phyloP scores from a whole-genome alignment of 2,797 vertebrate species.

The Lophotriccus pileatus region DNA sequence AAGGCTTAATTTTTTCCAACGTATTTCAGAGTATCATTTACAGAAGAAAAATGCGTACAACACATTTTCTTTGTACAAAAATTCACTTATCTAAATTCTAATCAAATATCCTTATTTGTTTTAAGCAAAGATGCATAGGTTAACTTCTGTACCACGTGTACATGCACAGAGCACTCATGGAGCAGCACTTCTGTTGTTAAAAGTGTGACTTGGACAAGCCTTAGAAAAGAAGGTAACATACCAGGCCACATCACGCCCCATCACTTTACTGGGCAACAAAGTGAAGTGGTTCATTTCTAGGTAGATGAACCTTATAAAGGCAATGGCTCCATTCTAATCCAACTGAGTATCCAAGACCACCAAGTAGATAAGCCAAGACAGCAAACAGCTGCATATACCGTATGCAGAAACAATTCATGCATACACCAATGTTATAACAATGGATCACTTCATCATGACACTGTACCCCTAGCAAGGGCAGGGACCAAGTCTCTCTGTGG shows the following conservation, averaged over 20 bases:
- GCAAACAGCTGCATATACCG: rapidly evolving
- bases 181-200: background rate
- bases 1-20: background rate
- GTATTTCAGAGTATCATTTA: background rate
- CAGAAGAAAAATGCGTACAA: background rate
- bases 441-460: rapidly evolving
- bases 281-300: background rate
- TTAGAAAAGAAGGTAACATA: background rate
- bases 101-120: background rate
- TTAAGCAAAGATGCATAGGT: background rate
- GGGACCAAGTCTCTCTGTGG: rapidly evolving
- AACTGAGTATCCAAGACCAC: background rate
- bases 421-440: rapidly evolving
- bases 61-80: background rate
- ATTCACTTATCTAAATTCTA: background rate
- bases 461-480: background rate
- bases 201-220: background rate
- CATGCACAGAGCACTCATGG: background rate
- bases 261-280: background rate
- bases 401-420: rapidly evolving
- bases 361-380: rapidly evolving
- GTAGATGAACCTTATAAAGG: background rate
- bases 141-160: background rate
- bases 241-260: rapidly evolving
- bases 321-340: background rate